Percentiles rank a stretch among this genome's conserved stretches.
phyloP scores from a whole-genome alignment of 2,888 invertebrate species.

The Salticus scenicus region DNA sequence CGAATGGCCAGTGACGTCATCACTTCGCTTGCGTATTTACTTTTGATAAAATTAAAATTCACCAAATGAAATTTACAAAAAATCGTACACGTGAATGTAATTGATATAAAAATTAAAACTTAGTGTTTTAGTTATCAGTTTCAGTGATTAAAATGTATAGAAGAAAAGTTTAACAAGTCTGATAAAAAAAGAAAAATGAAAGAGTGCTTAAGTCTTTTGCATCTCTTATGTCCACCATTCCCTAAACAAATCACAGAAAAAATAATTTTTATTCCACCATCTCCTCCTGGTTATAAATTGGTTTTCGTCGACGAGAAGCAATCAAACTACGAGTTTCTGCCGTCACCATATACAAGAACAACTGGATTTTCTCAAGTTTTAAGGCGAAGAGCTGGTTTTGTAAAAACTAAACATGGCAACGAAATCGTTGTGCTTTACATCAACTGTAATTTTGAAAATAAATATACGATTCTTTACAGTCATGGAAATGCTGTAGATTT shows the following conservation, averaged over 20 bases:
- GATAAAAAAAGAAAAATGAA: too few species aligned
- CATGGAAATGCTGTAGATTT: conserved; percentile 89
- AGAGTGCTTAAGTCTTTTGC: conserved; percentile 89
- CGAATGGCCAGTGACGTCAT: too few species aligned
- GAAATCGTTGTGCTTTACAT: conserved; percentile 97
- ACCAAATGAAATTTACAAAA: too few species aligned
- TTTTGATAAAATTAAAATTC: too few species aligned
- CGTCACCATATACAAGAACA: conserved; percentile 88
- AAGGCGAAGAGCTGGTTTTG: conserved; percentile 85
- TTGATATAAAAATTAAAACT: too few species aligned
- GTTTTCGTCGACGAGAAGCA: conserved; percentile 75
- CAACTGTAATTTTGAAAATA: conserved; percentile 84
- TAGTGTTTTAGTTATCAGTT: too few species aligned
- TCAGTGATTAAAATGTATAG: too few species aligned
- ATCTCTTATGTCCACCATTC: conserved; percentile 99
- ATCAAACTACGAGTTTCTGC: conserved; percentile 81
- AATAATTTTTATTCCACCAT: conserved; percentile 98
- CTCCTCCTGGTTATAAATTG: conserved; percentile 95
- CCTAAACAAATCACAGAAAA: conserved; percentile 99
- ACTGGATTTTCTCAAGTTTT: conserved; percentile 85
- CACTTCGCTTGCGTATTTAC: too few species aligned
- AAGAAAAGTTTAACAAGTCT: too few species aligned
- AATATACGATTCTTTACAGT: conserved; percentile 95
- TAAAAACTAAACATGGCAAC: conserved; percentile 94
- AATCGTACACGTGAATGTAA: too few species aligned